These are phyloP conservation scores for Heliconius nattereri DNA, from an alignment of 1,140 invertebrate species.

Conservation along the genomic window DNA sequence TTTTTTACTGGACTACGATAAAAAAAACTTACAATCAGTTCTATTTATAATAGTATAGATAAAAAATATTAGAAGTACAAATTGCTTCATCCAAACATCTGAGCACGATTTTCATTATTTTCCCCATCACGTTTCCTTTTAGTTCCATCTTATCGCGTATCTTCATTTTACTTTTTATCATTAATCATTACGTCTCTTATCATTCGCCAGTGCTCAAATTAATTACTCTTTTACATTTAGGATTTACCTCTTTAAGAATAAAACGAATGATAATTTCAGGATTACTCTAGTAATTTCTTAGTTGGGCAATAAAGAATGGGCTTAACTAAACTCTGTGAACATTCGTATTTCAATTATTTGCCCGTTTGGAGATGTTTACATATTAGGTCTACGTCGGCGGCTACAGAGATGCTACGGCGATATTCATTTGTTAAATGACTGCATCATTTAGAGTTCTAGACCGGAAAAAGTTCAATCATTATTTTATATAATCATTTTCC, in stretches of 20 bases:
- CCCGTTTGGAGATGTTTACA: no score
- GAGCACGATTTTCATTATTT: constrained; percentile 9
- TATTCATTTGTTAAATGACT: neutral
- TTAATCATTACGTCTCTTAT: constrained; percentile 3
- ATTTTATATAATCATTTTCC: no score
- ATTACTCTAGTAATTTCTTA: neutral
- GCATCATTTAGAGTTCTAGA: neutral
- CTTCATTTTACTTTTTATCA: constrained; percentile 4
- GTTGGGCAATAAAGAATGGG: no score
- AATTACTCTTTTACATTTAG: neutral
- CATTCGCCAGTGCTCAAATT: neutral
- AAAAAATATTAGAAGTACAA: neutral
- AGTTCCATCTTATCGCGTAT: neutral
- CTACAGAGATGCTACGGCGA: neutral
- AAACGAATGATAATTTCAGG: neutral
- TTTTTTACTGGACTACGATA: no score
- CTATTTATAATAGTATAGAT: no score
- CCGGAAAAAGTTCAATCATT: no score
- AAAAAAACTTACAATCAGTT: no score
- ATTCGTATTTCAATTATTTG: no score
- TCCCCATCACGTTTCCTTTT: neutral
- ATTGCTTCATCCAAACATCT: constrained; percentile 4
- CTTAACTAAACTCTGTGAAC: no score
- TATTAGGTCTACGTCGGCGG: neutral
- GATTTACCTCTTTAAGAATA: neutral